A percentile compares a stretch with the other conserved stretches of the same genome.
phyloP scores from a whole-genome alignment of 1,140 invertebrate species.

The Patella vulgata region DNA sequence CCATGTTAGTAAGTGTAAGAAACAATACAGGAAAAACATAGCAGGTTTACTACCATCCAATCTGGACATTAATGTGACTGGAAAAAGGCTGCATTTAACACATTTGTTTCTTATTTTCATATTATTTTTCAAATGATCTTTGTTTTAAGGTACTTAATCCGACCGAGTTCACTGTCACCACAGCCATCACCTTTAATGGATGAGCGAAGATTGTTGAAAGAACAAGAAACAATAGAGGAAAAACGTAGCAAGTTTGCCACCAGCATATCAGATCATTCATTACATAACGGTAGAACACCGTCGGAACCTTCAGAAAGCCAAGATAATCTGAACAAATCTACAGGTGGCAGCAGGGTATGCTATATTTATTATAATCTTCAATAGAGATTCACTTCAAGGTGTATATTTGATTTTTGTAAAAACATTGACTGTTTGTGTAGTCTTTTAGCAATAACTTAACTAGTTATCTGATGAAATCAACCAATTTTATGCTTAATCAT shows the following conservation, averaged over 20 bases:
- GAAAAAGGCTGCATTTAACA: no score
- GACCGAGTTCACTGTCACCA: conserved; percentile 62
- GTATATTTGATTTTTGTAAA: no score
- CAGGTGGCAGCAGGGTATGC: conserved; percentile 3
- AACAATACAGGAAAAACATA: no score
- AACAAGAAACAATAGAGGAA: conserved; percentile 13
- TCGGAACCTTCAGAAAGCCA: background rate
- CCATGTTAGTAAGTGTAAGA: no score
- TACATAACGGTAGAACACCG: background rate
- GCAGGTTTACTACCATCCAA: no score
- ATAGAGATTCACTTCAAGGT: background rate
- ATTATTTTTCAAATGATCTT: no score
- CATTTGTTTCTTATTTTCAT: no score
- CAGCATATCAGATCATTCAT: background rate
- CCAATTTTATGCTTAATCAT: no score
- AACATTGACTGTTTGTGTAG: no score
- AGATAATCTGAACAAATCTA: conserved; percentile 5
- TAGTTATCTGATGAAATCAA: no score
- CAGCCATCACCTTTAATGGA: conserved; percentile 62
- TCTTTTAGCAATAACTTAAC: no score
- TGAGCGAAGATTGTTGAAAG: conserved; percentile 46
- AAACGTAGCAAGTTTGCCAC: conserved; percentile 7
- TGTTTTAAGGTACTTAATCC: conserved; percentile 57
- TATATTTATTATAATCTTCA: conserved; percentile 4
- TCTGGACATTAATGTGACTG: no score